Conservation (phyloP, 1,140 invertebrate species). For the Bactericera cockerelli region DNA sequence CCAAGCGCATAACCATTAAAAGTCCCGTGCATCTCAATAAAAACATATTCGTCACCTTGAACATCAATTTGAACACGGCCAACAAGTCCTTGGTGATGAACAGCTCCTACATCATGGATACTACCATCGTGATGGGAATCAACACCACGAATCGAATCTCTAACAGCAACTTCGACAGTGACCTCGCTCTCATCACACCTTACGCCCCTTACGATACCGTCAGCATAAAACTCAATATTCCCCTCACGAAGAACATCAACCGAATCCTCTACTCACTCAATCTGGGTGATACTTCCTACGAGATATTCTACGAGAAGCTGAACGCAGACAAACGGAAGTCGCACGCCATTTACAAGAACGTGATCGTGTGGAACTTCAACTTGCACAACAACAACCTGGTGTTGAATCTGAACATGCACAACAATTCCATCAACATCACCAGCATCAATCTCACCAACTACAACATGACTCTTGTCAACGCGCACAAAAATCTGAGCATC, state of each 20-base stretch:
- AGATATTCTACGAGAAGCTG: neutral
- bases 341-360: neutral
- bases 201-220: neutral
- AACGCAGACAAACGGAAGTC: neutral
- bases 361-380: neutral
- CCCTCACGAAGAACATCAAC: neutral
- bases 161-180: neutral
- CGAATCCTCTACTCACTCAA: neutral
- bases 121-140: neutral
- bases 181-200: neutral
- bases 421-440: conserved; percentile 5
- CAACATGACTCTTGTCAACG: neutral
- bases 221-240: neutral
- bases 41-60: neutral
- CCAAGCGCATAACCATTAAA: neutral
- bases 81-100: neutral
- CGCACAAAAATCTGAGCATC: neutral
- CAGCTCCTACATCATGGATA: neutral
- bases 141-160: neutral
- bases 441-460: neutral
- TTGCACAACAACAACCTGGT: neutral
- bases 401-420: neutral
- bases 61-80: neutral
- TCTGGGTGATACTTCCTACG: neutral
- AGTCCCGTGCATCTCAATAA: neutral